phyloP scores from a whole-genome alignment of 2,113 vertebrate species.

The Esox niger region DNA sequence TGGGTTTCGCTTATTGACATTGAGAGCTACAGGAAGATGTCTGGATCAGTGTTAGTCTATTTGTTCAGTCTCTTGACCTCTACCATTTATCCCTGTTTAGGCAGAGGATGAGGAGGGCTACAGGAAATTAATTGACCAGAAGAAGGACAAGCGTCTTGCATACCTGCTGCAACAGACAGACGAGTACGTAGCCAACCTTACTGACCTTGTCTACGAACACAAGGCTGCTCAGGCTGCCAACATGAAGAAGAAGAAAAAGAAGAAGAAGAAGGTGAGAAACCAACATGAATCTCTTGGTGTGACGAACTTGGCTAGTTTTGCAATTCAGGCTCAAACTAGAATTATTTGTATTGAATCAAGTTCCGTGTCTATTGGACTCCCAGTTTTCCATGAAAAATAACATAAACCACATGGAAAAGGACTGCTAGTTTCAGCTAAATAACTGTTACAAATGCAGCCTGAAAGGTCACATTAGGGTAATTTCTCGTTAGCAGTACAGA shows the following conservation, averaged over 20 bases:
- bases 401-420: no score
- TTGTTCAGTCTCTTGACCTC: background rate
- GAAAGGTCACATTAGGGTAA: no score
- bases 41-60: background rate
- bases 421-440: no score
- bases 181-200: constrained; percentile 97
- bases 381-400: no score
- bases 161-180: constrained; percentile 96
- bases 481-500: no score
- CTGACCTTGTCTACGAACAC: constrained; percentile 95
- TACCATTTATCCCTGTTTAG: constrained; percentile 55
- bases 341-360: no score
- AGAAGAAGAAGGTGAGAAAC: constrained; percentile 79
- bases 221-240: constrained; percentile 97
- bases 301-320: no score
- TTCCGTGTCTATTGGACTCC: no score
- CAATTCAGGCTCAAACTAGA: no score
- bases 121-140: constrained; percentile 95
- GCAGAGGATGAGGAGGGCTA: constrained; percentile 98
- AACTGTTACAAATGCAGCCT: no score
- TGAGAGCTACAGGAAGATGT: background rate
- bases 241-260: constrained; percentile 92
- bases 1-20: no score
- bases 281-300: background rate
- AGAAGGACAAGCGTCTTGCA: constrained; percentile 95